Evolutionary conservation across 1,140 invertebrate genomes (phyloP).

Genomic region (Drosophila sechellia): DNA sequence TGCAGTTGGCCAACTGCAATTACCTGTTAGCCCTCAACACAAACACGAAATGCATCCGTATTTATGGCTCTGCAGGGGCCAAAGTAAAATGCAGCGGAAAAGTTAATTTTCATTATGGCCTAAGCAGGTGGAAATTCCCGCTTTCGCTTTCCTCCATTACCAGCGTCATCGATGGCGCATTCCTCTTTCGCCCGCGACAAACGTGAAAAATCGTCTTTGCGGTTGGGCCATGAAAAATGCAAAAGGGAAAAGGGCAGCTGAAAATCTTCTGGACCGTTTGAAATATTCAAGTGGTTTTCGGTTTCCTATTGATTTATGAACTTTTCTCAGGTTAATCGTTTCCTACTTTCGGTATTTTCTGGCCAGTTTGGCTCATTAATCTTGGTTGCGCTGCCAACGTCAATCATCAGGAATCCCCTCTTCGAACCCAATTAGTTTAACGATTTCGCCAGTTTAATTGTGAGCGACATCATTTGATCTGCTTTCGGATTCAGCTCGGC

Average conservation of each 20-base stretch:
- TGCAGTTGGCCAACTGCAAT: constrained; percentile 71
- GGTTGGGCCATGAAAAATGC: constrained; percentile 11
- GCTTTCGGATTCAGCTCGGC: background rate
- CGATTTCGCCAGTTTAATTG: constrained; percentile 27
- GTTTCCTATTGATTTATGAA: constrained; percentile 67
- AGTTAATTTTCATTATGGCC: constrained; percentile 75
- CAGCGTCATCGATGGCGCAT: constrained; percentile 4
- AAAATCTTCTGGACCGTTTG: constrained; percentile 53
- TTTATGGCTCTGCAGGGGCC: constrained; percentile 59
- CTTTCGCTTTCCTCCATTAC: constrained; percentile 11
- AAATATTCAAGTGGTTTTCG: constrained; percentile 68
- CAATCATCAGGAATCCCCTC: constrained; percentile 8
- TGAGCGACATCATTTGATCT: constrained; percentile 17
- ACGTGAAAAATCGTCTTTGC: constrained; percentile 50
- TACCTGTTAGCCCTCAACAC: constrained; percentile 62
- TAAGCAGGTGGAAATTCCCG: constrained; percentile 38
- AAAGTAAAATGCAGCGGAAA: constrained; percentile 57
- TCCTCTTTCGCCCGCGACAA: constrained; percentile 26
- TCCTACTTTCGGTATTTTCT: constrained; percentile 31
- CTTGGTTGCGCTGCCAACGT: constrained; percentile 25
- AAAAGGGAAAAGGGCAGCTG: constrained; percentile 2
- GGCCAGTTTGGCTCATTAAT: constrained; percentile 42
- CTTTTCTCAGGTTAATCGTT: constrained; percentile 43
- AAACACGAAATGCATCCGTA: constrained; percentile 54
- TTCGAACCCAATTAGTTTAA: constrained; percentile 38